phyloP scores from a whole-genome alignment of 2,888 invertebrate genomes.

The Conomelus anceps region DNA sequence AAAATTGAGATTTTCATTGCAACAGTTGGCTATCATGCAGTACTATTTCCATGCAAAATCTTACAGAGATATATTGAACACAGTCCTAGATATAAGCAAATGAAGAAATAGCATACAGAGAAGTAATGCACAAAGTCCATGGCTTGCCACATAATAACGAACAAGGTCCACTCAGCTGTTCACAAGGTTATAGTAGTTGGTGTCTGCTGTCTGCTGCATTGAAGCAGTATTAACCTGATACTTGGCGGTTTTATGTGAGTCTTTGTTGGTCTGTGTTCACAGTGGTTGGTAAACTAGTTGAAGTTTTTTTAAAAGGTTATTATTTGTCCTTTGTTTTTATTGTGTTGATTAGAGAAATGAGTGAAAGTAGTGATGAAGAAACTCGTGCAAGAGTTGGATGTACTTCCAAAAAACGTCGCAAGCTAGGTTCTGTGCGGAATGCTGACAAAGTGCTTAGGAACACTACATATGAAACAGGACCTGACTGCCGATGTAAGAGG shows the following conservation, averaged over 20 bases:
- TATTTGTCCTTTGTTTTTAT: background rate
- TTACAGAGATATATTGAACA: background rate
- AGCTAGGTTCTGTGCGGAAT: background rate
- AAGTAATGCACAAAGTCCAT: background rate
- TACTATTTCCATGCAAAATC: background rate
- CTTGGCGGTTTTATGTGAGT: no score
- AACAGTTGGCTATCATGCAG: background rate
- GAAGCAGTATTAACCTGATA: no score
- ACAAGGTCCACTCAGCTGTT: background rate
- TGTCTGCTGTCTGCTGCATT: no score
- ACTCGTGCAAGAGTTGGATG: background rate
- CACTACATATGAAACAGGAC: background rate
- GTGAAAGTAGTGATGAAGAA: background rate
- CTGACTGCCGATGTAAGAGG: slow-evolving; percentile 6
- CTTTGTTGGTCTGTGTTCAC: no score
- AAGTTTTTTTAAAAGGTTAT: background rate
- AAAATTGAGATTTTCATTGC: no score
- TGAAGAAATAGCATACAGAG: background rate
- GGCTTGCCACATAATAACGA: background rate
- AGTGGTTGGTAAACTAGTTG: background rate
- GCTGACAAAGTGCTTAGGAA: background rate
- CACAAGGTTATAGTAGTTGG: background rate
- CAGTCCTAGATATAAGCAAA: background rate
- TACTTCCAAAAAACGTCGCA: background rate
- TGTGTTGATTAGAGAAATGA: background rate